These are phyloP conservation scores for Drosophila mulleri DNA, from an alignment of 2,888 invertebrate species.

Conservation along the genomic window DNA sequence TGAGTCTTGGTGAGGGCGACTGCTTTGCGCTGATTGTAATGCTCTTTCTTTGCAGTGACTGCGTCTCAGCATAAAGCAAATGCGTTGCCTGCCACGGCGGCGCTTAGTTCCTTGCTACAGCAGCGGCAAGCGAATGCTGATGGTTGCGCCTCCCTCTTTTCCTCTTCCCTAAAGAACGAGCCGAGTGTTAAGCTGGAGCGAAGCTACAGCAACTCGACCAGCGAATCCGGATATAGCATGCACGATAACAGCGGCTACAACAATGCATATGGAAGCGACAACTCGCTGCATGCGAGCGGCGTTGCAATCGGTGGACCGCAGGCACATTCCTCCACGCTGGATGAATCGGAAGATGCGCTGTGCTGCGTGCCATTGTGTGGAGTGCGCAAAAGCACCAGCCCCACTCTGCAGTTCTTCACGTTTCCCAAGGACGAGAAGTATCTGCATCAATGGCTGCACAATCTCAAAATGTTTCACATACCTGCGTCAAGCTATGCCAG, in stretches of 20 bases:
- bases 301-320: slow-evolving; percentile 61
- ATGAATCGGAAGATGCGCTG: slow-evolving; percentile 76
- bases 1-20: slow-evolving; percentile 31
- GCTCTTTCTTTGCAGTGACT: slow-evolving; percentile 51
- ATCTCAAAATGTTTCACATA: slow-evolving; percentile 80
- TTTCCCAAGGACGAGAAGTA: slow-evolving; percentile 82
- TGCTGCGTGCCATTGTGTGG: slow-evolving; percentile 82
- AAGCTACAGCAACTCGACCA: slow-evolving; percentile 74
- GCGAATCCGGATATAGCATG: slow-evolving; percentile 69
- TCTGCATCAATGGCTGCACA: slow-evolving; percentile 81
- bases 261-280: slow-evolving; percentile 65
- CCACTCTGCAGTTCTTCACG: slow-evolving; percentile 81
- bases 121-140: slow-evolving; percentile 73
- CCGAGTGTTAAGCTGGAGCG: slow-evolving; percentile 75
- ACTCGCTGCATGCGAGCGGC: slow-evolving; percentile 47
- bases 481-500: slow-evolving; percentile 68
- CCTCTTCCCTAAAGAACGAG: slow-evolving; percentile 65
- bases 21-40: not conserved
- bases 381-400: slow-evolving; percentile 78
- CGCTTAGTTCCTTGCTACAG: slow-evolving; percentile 61
- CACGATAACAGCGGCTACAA: slow-evolving; percentile 62
- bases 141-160: slow-evolving; percentile 49
- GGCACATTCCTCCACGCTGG: slow-evolving; percentile 75
- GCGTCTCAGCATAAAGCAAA: slow-evolving; percentile 51
- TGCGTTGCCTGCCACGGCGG: slow-evolving; percentile 64